Evolutionary conservation across 2,888 invertebrate genomes (phyloP).

Genomic region (Polyommatus icarus): DNA sequence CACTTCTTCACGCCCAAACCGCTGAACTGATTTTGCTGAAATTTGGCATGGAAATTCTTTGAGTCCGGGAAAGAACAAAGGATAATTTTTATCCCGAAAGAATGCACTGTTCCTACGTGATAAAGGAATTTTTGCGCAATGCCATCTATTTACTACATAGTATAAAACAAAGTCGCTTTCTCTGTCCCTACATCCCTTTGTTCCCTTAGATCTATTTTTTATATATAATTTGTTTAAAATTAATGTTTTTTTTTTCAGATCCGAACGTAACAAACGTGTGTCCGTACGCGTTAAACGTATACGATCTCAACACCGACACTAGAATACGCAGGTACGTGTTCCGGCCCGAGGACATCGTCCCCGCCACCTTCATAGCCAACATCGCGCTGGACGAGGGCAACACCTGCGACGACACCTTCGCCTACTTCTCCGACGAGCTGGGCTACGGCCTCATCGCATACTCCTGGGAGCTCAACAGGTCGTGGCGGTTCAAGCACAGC

Average conservation of each 20-base stretch:
- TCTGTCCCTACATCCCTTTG: too few relatives aligned
- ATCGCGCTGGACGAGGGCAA: conserved; percentile 89
- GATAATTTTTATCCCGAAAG: too few relatives aligned
- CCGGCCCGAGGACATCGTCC: conserved; percentile 85
- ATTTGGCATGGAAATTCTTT: too few relatives aligned
- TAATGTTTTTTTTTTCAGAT: conserved; percentile 49
- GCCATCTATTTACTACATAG: too few relatives aligned
- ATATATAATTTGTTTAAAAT: too few relatives aligned
- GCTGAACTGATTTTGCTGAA: too few relatives aligned
- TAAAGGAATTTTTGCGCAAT: too few relatives aligned
- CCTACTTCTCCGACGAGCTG: conserved; percentile 90
- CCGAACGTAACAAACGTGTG: conserved; percentile 84
- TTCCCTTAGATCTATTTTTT: too few relatives aligned
- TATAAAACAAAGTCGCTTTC: too few relatives aligned
- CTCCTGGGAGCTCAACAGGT: conserved; percentile 87
- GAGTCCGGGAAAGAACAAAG: too few relatives aligned
- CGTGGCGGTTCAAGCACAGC: conserved; percentile 89
- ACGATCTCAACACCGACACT: conserved; percentile 86
- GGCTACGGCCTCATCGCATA: conserved; percentile 91
- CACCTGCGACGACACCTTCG: conserved; percentile 87
- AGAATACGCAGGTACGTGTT: conserved; percentile 85
- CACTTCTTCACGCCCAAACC: too few relatives aligned
- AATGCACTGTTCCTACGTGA: too few relatives aligned
- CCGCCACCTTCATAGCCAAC: conserved; percentile 91
- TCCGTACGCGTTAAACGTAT: conserved; percentile 89